phyloP scores from a whole-genome alignment of 2,113 vertebrate genomes.

The Odocoileus virginianus region DNA sequence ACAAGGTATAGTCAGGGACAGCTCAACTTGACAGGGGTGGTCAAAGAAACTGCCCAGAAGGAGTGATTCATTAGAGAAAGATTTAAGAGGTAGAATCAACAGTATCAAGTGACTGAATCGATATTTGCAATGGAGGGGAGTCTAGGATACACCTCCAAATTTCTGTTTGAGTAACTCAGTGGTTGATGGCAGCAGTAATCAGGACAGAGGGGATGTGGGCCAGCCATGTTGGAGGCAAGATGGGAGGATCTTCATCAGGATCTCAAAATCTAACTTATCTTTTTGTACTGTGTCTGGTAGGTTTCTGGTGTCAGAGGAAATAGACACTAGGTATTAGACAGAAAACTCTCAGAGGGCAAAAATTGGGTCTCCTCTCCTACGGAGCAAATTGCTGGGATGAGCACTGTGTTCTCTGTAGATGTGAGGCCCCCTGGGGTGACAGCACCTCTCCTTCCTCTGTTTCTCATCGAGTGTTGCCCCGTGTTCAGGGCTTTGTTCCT shows the following conservation, averaged over 20 bases:
- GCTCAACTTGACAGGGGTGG: not conserved
- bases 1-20: not conserved
- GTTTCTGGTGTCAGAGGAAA: not conserved
- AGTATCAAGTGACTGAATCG: not conserved
- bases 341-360: not conserved
- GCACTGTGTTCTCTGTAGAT: not conserved
- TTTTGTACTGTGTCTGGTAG: not conserved
- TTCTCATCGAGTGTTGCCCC: not conserved
- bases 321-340: not conserved
- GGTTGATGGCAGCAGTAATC: not conserved
- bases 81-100: not conserved
- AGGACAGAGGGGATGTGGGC: not conserved
- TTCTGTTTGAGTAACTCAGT: not conserved
- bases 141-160: not conserved
- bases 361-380: not conserved
- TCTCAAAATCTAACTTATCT: not conserved
- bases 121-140: not conserved
- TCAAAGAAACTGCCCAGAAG: not conserved
- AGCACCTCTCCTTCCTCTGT: not conserved
- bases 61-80: not conserved
- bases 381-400: not conserved
- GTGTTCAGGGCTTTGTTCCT: not conserved
- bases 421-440: not conserved
- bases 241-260: not conserved
- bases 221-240: not conserved